Conservation (phyloP, 2,797 vertebrate genomes). For the Pseudomugil gertrudae region DNA sequence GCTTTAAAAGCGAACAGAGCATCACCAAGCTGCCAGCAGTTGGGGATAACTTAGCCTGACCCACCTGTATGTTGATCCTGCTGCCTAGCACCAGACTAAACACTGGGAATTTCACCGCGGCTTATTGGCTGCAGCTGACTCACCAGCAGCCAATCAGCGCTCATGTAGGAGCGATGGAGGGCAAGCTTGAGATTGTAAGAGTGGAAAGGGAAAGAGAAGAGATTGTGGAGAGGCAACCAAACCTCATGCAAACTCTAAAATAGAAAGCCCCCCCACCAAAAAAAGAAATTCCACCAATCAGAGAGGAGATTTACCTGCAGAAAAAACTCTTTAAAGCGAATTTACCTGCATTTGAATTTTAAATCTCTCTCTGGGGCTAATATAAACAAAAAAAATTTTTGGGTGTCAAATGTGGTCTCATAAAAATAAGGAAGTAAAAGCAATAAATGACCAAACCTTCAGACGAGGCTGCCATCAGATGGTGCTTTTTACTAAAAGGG, state of each 20-base stretch:
- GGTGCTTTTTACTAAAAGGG: slow-evolving; percentile 56
- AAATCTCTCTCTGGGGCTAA: slow-evolving; percentile 23
- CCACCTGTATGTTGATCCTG: slow-evolving; percentile 95
- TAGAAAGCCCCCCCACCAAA: slow-evolving; percentile 17
- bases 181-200: slow-evolving; percentile 72
- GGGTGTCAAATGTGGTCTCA: slow-evolving; percentile 34
- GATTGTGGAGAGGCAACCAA: slow-evolving; percentile 60
- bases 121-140: slow-evolving; percentile 92
- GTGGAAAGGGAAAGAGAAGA: slow-evolving; percentile 53
- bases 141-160: slow-evolving; percentile 83
- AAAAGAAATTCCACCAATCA: slow-evolving; percentile 9
- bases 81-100: slow-evolving; percentile 96
- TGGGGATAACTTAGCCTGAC: slow-evolving; percentile 93
- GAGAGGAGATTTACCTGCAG: slow-evolving; percentile 5
- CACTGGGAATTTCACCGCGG: slow-evolving; percentile 87
- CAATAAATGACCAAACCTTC: slow-evolving; percentile 70
- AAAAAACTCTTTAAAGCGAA: no score
- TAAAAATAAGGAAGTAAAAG: slow-evolving; percentile 58
- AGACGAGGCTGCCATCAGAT: slow-evolving; percentile 62
- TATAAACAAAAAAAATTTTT: not conserved
- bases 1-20: slow-evolving; percentile 86
- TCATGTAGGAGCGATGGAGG: slow-evolving; percentile 80
- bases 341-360: slow-evolving; percentile 11
- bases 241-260: slow-evolving; percentile 31
- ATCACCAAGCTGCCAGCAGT: slow-evolving; percentile 88